phyloP scores from a whole-genome alignment of 30 jellyfish, hydroid and myxozoan species.

The Aurelia sp. region DNA sequence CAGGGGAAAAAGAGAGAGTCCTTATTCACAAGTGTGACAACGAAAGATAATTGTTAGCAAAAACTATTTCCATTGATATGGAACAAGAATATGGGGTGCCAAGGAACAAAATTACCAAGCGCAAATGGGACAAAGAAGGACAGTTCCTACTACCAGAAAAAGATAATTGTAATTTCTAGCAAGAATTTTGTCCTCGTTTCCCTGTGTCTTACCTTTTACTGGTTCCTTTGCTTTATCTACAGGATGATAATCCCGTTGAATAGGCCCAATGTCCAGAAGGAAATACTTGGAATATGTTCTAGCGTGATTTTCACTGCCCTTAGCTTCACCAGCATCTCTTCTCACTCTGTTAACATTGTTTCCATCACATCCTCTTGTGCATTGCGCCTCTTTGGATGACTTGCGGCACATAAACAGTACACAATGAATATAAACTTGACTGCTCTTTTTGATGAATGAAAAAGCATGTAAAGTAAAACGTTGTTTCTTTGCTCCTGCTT shows the following conservation, averaged over 20 bases:
- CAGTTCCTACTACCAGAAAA: too few relatives aligned
- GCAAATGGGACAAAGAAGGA: too few relatives aligned
- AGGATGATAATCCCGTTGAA: not conserved
- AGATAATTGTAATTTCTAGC: too few relatives aligned
- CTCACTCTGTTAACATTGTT: slow-evolving; percentile 30
- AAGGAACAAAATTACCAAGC: too few relatives aligned
- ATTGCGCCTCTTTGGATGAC: slow-evolving; percentile 38
- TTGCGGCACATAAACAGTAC: slow-evolving; percentile 35
- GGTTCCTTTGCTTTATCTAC: too few relatives aligned
- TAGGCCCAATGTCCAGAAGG: slow-evolving; percentile 34
- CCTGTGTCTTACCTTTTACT: too few relatives aligned
- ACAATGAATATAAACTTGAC: slow-evolving; percentile 51
- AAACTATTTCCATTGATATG: too few relatives aligned
- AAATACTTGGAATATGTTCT: slow-evolving; percentile 19
- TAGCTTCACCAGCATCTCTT: slow-evolving; percentile 19
- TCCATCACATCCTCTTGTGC: slow-evolving; percentile 45
- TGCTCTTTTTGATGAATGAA: slow-evolving; percentile 24
- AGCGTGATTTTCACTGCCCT: not conserved
- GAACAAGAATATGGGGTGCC: too few relatives aligned
- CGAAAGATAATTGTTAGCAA: too few relatives aligned
- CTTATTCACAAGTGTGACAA: too few relatives aligned
- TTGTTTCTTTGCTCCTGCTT: slow-evolving; percentile 2
- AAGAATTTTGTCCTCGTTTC: too few relatives aligned
- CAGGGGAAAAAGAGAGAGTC: too few relatives aligned
- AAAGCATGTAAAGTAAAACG: slow-evolving; percentile 43